Base-by-base conservation (phyloP, 2,797 vertebrate genomes). In the Ctenosaura bakeri region DNA sequence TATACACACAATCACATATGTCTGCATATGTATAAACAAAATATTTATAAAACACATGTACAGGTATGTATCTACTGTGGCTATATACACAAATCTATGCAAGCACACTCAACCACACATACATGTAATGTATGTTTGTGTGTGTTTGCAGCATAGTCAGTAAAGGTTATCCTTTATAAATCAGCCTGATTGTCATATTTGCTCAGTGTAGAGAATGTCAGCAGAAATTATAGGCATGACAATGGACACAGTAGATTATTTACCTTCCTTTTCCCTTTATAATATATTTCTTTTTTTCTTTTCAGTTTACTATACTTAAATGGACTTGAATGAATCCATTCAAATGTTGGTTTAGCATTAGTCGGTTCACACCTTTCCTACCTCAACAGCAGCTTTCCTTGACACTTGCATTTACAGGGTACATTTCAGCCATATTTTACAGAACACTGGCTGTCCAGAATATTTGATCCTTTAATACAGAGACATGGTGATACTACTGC, bases 11-110 rank as follows among this genome's bases (percentile, higher is more conserved):
- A 94, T 93, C 95, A 97, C 95, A 93, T 86, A 91, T 95, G 96
- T 97, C 96, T 96, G 96, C 94, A 96, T 96, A 96, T 97, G 96
- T 95, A 96, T 96, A 97, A 96, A 97, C 96, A 94, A 96, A 96
- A 94, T 96, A 95, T 94, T 94, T 95, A 96, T 95, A 96, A 96
- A 95, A 96, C 93, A 96, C 95, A 97, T 93, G 97, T 92, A 96
- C 95, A 96, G 96, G 97, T 95, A 96, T 94, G 87, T 95, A 96
- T 96, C 95, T 96, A 95, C 90, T 94, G 94, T 93, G 95, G 94
- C 86, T 96, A 95, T 95, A 96, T 95, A 95, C 94, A 96, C 89
- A 13, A 69, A 32, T 92, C 93, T 96, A 96, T 93, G 93, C 94
- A 95, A 96, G 95, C 94, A 46, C 81, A 64, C 62, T 16, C 56